These are phyloP conservation scores for Antheraea mylitta DNA, from an alignment of 1,140 invertebrate genomes.

Conservation along the genomic window DNA sequence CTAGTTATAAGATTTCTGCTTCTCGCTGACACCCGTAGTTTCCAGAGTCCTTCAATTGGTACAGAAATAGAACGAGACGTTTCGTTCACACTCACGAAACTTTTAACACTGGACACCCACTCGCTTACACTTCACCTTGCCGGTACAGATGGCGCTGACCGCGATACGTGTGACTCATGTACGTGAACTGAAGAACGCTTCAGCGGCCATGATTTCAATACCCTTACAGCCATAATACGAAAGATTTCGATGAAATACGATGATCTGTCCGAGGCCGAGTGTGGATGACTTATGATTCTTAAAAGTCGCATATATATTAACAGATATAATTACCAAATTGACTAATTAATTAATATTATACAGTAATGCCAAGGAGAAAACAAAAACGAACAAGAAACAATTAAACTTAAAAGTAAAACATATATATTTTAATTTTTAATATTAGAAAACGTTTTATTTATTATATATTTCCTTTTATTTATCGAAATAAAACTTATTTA, in stretches of 20 bases:
- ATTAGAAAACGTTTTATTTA: too few species aligned
- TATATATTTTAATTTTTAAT: too few species aligned
- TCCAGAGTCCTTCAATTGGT: constrained; percentile 59
- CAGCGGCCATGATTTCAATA: constrained; percentile 19
- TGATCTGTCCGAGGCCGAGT: neutral
- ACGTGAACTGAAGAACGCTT: constrained; percentile 25
- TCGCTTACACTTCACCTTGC: constrained; percentile 68
- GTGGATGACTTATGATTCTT: neutral
- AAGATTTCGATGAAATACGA: neutral
- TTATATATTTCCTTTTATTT: too few species aligned
- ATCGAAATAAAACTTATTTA: too few species aligned
- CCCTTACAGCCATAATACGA: neutral
- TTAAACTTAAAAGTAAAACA: too few species aligned
- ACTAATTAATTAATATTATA: too few species aligned
- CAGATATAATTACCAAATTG: too few species aligned
- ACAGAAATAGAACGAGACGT: constrained; percentile 72
- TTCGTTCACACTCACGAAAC: constrained; percentile 71
- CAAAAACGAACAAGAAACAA: too few species aligned
- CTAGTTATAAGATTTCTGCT: constrained; percentile 50
- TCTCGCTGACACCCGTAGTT: constrained; percentile 38
- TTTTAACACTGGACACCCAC: constrained; percentile 69
- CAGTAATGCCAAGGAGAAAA: too few species aligned
- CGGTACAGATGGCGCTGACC: constrained; percentile 68
- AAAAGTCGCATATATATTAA: neutral
- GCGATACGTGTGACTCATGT: constrained; percentile 51